Evolutionary conservation across 2,888 invertebrate species (phyloP), one percentile per base, ranked within the genome.

Genomic region (Mystacides longicornis): DNA sequence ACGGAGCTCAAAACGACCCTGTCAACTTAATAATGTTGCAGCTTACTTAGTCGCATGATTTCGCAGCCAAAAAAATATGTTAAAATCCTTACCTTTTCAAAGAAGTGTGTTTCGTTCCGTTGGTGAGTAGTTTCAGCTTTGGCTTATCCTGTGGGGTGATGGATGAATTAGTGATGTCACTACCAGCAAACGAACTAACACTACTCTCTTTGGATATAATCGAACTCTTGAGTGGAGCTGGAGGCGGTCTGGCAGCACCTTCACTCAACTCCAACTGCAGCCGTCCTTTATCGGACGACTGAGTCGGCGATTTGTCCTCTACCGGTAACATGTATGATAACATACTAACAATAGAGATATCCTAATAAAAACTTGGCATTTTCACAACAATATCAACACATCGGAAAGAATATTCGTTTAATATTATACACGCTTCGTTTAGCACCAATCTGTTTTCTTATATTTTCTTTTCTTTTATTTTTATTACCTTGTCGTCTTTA

Each of bases 271-370:
- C 78, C 59, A 78, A 66, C 43, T 73, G 71, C 67, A 80, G 68
- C 60, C 79, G 72, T 18, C 76, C 75, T 64, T 81, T 78, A 68
- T 77, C 62, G 54, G 80, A 69, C 65, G 68, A 81, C 19, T 45
- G 45, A n/a, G 45, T 21, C 54, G 86, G 85, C 53, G 86, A 85
- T 70, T 87, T 87, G 69, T 87, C 86, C 67, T 86, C 87, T 66
- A 85, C 82, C 51, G 87, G 87, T 64, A 87, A 77, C 85, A 88
- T 86, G 69, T 88, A 87, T 63, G 87, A 87, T 75, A 88, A 76
- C 88, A 88, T 88, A 23, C 37, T 56, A 33, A 33, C 14, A n/a
- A n/a, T n/a, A n/a, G n/a, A n/a, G n/a, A n/a, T n/a, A n/a, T n/a
- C n/a, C 22, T 49, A 18, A 23, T 23, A 18, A 23, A 23, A 23